Evolutionary conservation across 2,113 vertebrate species (phyloP), one percentile per base, ranked within the genome.

Genomic region (Gallinago paraguaiae): DNA sequence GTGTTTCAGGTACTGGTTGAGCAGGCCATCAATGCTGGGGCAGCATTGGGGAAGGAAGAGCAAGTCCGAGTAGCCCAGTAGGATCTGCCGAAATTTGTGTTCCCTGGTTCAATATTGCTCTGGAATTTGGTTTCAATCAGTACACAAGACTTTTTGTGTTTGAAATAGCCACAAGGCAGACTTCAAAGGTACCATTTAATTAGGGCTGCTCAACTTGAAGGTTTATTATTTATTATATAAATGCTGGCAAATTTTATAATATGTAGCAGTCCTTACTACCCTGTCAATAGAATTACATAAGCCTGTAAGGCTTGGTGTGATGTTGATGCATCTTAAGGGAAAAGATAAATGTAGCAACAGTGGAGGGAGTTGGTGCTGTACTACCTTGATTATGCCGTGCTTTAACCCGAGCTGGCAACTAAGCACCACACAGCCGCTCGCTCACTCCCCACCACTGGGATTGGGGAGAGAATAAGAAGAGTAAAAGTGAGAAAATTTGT

Each of bases 21-120:
- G 33, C 25, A 80, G 30, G 41, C 25, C n/a, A 20, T 11, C 6
- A 8, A 11, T 13, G 16, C 8, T 1, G 5, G 53, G n/a, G 10
- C 9, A 41, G 19, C 1, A 1, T 2, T 13, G 7, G 12, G 23
- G 23, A 65, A 22, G 27, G 3, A 39, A 53, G 25, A 64, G 17
- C 11, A 56, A 20, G 19, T 20, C 11, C 27, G 13, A 4, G 2
- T 2, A 41, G 35, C 11, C 12, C 50, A 65, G 27, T 6, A 81
- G 33, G 4, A 1, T 53, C 50, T 61, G 25, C 22, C 16, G 19
- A 41, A 35, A 54, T 30, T 6, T n/a, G 8, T 17, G 15, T 25
- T 64, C 6, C 33, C 11, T 51, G 11, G 4, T 46, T 69, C 50
- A 45, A 11, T 20, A 63, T 9, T 13, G 11, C 19, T 33, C 43